Base-by-base conservation (phyloP, 2,797 vertebrate genomes). In the Malacoctenus gilli region DNA sequence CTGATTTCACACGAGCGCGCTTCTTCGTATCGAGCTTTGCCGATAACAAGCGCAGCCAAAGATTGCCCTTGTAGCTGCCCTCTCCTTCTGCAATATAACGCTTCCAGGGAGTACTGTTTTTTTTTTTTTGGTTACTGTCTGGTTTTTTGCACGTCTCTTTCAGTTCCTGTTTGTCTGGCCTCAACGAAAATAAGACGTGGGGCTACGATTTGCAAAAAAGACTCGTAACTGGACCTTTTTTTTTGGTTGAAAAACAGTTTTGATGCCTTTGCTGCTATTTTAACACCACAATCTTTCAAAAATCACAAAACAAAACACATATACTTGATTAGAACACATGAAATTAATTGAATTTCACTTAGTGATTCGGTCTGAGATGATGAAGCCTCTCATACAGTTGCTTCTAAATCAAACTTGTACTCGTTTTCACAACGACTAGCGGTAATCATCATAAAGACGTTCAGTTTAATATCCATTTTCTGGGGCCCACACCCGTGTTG, bases 381-480 rank as follows among this genome's bases (percentile, higher is more conserved):
- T 4, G 10, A 47, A 19, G 15, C n/a, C n/a, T 38, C 34, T 30
- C 2, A 54, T 12, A 44, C 10, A 14, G 11, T 57, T 42, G 6
- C 25, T 28, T 1, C 20, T 44, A 23, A 32, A 32, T 21, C 28
- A 41, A 11, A 14, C 8, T n/a, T 37, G 15, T 6, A 21, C 44
- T 13, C 8, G 38, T 58, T 32, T 8, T 40, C 7, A 14, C 7
- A 13, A 13, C 20, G 30, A 28, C 25, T 48, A 23, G 25, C n/a
- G 8, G 7, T 37, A 56, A 58, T 34, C 32, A 0, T 16, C 41
- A 43, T 37, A 2, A 35, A 30, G 46, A n/a, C n/a, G n/a, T n/a
- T n/a, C n/a, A n/a, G 59, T 53, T 30, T 19, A 14, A 50, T 53
- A 16, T 23, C 15, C 18, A 34, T 70, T 59, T 62, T 44, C 48